Base-by-base conservation (phyloP, 37 sponge, comb jelly and placozoan species). In the Theonella swinhoei region DNA sequence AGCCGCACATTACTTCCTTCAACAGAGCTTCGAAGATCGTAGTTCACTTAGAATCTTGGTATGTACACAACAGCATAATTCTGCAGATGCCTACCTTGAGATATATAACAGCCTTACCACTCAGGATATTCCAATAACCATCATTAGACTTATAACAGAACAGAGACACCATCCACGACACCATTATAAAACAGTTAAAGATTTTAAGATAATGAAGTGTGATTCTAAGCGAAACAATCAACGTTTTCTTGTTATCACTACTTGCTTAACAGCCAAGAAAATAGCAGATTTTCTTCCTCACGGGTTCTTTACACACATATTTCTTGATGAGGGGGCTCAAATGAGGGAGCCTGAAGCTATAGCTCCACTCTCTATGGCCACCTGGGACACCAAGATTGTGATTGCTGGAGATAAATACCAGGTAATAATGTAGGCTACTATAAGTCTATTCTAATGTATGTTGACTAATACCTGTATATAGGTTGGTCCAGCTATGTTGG, bases 261-360 rank as follows among this genome's bases (percentile, higher is more conserved):
- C 88, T 1, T 88, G 62, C 54, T 2, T 69, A 4, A 80, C 80
- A 1, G 29, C 81, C 5, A 74, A 70, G 7, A n/a, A 54, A 14
- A 26, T 87, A n/a, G 17, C 40, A 0, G 47, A 33, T 25, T 20
- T 67, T 1, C 23, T 84, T 42, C 30, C 47, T 31, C 26, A 25
- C 19, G 70, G 70, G 14, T 84, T 39, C 39, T 90, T 90, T 59
- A 90, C 90, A 11, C 90, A 90, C 63, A 90, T 90, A 24, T 42
- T 90, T 19, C 36, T 90, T 1, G 90, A 90, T 62, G 90, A 90
- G 64, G 90, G 81, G 9, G 90, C 90, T 31, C 90, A 81, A 42
- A 54, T 37, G 1, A 39, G 74, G 31, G 90, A 90, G 64, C 90
- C 90, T 35, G 90, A 90, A 39, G 38, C 75, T 28, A 64, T 80